Conservation (phyloP, 2,113 vertebrate genomes). For the Ceyx margarethae region DNA sequence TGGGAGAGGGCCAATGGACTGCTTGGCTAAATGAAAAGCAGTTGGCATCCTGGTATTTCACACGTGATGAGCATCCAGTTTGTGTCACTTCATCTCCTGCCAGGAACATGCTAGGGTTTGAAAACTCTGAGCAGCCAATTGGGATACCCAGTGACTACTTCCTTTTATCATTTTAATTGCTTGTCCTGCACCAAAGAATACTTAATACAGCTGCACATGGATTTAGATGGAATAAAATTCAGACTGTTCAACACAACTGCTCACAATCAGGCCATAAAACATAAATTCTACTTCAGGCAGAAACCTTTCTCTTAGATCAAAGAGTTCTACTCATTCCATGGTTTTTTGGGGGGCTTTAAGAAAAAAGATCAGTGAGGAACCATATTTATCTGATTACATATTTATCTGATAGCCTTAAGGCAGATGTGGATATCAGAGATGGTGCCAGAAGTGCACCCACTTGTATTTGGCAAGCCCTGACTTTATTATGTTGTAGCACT, state of each 20-base stretch:
- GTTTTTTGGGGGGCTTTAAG: background rate
- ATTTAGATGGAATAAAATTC: conserved; percentile 1
- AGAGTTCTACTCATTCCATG: background rate
- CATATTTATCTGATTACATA: background rate
- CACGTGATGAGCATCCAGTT: conserved; percentile 52
- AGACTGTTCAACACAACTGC: background rate
- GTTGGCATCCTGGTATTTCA: conserved; percentile 41
- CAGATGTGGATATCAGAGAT: background rate
- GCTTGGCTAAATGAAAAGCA: conserved; percentile 43
- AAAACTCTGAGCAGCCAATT: background rate
- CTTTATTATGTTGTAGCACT: background rate
- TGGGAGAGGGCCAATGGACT: conserved; percentile 24
- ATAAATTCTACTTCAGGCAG: background rate
- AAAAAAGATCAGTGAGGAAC: background rate
- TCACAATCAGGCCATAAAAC: background rate
- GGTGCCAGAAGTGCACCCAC: background rate
- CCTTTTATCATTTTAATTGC: conserved; percentile 29
- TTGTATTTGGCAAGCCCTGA: background rate
- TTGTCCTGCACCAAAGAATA: conserved; percentile 7
- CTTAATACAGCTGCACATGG: background rate
- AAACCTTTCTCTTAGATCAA: conserved; percentile 8
- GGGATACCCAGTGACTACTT: background rate
- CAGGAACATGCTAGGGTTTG: conserved; percentile 13
- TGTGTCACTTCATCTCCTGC: conserved; percentile 39
- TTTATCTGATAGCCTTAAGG: conserved; percentile 8